Evolutionary conservation across 1,140 invertebrate species (phyloP), one percentile per base, ranked within the genome.

Genomic region (Cotesia glomerata): DNA sequence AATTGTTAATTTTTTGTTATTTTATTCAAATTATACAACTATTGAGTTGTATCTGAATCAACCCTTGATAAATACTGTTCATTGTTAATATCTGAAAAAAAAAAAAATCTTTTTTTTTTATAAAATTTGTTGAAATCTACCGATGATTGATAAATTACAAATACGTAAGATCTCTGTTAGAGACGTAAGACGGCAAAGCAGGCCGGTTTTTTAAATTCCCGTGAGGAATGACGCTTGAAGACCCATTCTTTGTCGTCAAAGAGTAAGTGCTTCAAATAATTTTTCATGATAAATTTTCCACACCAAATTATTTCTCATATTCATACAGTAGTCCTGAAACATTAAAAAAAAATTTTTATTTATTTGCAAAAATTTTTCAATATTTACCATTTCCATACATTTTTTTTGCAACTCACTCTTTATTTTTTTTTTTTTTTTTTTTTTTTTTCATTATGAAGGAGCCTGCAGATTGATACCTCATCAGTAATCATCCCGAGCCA

Each of bases 181-280:
- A 81, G 83, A 82, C 83, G 81, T 79, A 77, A 78, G 81, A 81
- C 81, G 83, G 82, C 82, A 82, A 80, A 80, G 84, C 77, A 80
- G 80, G 75, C 81, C 82, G 78, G 81, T 82, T 78, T 81, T 85
- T 82, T 85, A 85, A 82, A 80, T 82, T 83, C 76, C 77, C 75
- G 74, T 80, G 79, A 87, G 89, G 87, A 88, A 97, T 97, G 95
- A 95, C 95, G 91, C 91, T 96, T 88, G 95, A 97, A 90, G 95
- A 97, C 90, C 95, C 95, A 75, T 97, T 96, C 90, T 96, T 96
- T 90, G 95, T 96, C 86, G 95, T 97, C 79, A 96, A 95, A 91
- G 95, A 97, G 95, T 97, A 92, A 95, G 94, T 91, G 78, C 7
- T 54, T 45, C 11, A 9, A 45, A 9, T 45, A 9, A 45, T 11